These are phyloP conservation scores for Drosophila paramelanica DNA, from an alignment of 2,888 invertebrate genomes.

Conservation along the genomic window DNA sequence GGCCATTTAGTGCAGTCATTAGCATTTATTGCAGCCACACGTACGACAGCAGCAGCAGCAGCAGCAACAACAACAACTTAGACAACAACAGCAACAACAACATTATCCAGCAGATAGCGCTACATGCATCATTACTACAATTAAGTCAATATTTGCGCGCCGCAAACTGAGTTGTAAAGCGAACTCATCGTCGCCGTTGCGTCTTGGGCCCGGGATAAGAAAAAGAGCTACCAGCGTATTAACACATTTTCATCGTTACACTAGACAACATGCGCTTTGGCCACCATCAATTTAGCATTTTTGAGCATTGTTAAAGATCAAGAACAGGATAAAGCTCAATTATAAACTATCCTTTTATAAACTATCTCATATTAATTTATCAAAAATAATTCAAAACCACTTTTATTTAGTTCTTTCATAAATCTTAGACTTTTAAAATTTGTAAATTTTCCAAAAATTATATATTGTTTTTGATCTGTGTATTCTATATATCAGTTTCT, in stretches of 20 bases:
- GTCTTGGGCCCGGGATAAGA: slow-evolving; percentile 33
- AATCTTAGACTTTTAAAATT: too few species aligned
- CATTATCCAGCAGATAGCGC: slow-evolving; percentile 41
- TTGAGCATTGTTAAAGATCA: too few species aligned
- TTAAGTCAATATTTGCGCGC: slow-evolving; percentile 60
- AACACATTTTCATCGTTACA: slow-evolving; percentile 64
- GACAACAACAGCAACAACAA: slow-evolving; percentile 28
- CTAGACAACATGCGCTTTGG: slow-evolving; percentile 28
- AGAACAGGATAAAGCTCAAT: too few species aligned
- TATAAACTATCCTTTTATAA: too few species aligned
- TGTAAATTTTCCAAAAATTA: too few species aligned
- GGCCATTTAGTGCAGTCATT: slow-evolving; percentile 74
- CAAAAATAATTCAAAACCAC: too few species aligned
- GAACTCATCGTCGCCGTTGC: slow-evolving; percentile 30
- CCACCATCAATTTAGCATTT: neutral
- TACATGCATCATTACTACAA: slow-evolving; percentile 63
- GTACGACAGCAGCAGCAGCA: slow-evolving; percentile 33
- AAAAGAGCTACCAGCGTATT: slow-evolving; percentile 47
- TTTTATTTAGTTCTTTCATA: too few species aligned
- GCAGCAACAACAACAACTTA: slow-evolving; percentile 1
- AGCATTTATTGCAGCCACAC: slow-evolving; percentile 73
- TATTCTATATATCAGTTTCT: too few species aligned
- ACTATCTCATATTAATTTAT: too few species aligned
- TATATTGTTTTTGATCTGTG: too few species aligned
- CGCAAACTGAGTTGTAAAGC: slow-evolving; percentile 59